Base-by-base conservation (phyloP, 2,888 invertebrate genomes). In the Gymnosoma rotundatum region DNA sequence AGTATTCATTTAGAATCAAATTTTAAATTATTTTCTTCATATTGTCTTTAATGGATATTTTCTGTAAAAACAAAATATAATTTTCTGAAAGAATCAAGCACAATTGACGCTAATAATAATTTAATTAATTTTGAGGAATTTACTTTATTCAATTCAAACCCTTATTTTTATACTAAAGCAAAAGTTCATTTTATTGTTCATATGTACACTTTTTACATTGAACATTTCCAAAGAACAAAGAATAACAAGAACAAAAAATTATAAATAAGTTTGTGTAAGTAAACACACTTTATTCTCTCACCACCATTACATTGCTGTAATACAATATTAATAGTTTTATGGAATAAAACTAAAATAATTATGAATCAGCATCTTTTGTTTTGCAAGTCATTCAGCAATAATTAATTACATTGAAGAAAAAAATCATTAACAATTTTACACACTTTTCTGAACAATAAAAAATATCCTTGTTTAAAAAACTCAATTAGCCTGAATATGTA, bases 351-450 rank as follows among this genome's bases (percentile, higher is more conserved):
- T 81, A 81, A 75, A 78, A 67, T 72, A 78, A 78, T 78, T 83
- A 56, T 83, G 82, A 83, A 78, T 83, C 67, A 78, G 72, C 82
- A 83, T 61, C 67, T 73, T 69, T 69, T 67, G 67, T 72, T 56
- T 56, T 63, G 67, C 61, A n/a, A 78, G 82, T 83, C 82, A 83
- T 73, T 73, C 67, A 56, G 67, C 42, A 69, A 78, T 67, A 78
- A 78, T 83, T 78, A 78, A 78, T 78, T 67, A 54, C 48, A 32
- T 6, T 58, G 56, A 45, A 45, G 16, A 45, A 36, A 32, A n/a
- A 74, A 36, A 38, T 67, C 42, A 69, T 56, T 20, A 42, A 63
- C 12, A 10, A 42, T 50, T 63, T 64, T 61, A 20, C 18, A 25
- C 5, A 58, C 8, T 18, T 25, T 72, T 60, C 10, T 45, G 25